Evolutionary conservation across 1,140 invertebrate species (phyloP).

Genomic region (Drosophila mojavensis): DNA sequence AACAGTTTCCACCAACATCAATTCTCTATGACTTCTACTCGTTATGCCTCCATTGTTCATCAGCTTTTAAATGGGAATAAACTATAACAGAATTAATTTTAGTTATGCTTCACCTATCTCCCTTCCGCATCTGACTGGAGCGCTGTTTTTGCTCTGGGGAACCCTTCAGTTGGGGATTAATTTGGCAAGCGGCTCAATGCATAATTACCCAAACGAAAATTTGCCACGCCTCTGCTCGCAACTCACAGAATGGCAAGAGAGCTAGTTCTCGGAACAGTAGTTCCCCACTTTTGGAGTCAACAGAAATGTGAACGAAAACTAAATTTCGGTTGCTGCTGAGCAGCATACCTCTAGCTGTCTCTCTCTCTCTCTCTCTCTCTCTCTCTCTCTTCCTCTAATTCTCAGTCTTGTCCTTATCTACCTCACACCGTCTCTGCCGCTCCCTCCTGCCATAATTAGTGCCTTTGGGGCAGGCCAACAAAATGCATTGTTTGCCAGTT

Average conservation of each 20-base stretch:
- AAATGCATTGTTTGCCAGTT: conserved; percentile 30
- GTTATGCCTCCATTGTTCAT: neutral
- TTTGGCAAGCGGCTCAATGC: conserved; percentile 65
- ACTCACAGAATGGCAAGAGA: neutral
- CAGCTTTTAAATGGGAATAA: neutral
- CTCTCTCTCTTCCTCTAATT: no score
- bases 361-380: no score
- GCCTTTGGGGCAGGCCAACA: conserved; percentile 8
- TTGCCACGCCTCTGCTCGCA: neutral
- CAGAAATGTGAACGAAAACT: neutral
- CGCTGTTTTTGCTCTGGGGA: conserved; percentile 18
- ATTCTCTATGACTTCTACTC: neutral
- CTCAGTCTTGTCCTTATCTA: no score
- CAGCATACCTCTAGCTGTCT: neutral
- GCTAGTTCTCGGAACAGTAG: neutral
- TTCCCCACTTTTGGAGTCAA: neutral
- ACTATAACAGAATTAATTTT: conserved; percentile 7
- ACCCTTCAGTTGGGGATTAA: conserved; percentile 53
- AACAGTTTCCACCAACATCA: neutral
- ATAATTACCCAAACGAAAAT: conserved; percentile 65
- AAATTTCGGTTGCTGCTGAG: neutral
- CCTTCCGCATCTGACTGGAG: neutral
- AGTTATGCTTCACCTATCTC: neutral
- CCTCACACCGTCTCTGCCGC: neutral
- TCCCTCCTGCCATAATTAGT: conserved; percentile 4